Evolutionary conservation across 2,888 invertebrate species (phyloP).

Genomic region (Leucania comma): DNA sequence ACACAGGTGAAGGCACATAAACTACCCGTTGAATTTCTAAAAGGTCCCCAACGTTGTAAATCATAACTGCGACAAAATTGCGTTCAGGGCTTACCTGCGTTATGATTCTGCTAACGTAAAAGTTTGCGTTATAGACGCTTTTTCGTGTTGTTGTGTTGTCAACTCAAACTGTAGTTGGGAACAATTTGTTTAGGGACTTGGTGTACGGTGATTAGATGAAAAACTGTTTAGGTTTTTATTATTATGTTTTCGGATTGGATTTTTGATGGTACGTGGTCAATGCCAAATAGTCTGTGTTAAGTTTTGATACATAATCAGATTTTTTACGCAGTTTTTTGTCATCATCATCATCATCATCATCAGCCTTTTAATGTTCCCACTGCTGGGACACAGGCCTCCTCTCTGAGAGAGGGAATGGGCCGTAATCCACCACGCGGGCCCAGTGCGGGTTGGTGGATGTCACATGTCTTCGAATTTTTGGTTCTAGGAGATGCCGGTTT

Average conservation of each 20-base stretch:
- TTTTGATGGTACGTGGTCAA: conserved; percentile 5
- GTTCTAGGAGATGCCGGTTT: too few species aligned
- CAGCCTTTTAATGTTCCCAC: too few species aligned
- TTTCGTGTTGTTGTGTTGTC: conserved; percentile 47
- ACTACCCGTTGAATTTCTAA: conserved; percentile 54
- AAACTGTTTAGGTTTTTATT: conserved; percentile 39
- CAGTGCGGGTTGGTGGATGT: too few species aligned
- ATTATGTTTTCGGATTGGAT: conserved; percentile 27
- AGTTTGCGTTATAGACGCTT: conserved; percentile 61
- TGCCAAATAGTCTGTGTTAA: too few species aligned
- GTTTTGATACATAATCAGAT: too few species aligned
- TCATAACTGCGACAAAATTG: conserved; percentile 65
- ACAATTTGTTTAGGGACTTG: conserved; percentile 56
- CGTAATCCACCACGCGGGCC: too few species aligned
- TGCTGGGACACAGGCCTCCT: too few species aligned
- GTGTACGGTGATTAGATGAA: conserved; percentile 27
- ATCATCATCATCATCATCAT: too few species aligned
- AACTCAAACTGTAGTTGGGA: conserved; percentile 54
- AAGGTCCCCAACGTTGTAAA: conserved; percentile 57
- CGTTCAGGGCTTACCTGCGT: conserved; percentile 51
- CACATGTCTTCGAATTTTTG: too few species aligned
- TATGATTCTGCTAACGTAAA: conserved; percentile 61
- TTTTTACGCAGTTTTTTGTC: too few species aligned
- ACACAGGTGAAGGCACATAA: conserved; percentile 49
- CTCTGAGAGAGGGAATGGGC: too few species aligned